Evolutionary conservation across 2,797 vertebrate species (phyloP).

Genomic region (Microhierax caerulescens): DNA sequence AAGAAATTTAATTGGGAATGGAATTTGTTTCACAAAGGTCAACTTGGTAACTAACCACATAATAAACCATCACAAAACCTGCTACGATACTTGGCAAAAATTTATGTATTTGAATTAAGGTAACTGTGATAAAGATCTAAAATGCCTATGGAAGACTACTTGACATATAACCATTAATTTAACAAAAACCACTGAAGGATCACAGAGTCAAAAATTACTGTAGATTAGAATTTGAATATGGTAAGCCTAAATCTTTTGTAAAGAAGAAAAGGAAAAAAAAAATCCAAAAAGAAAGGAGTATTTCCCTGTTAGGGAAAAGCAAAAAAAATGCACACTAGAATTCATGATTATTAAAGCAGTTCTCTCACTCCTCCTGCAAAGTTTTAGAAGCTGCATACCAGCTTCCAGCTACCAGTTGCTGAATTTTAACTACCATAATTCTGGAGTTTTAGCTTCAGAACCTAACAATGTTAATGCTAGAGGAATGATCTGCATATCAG

Average conservation of each 20-base stretch:
- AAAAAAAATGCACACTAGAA: neutral
- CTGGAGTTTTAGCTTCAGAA: neutral
- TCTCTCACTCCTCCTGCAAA: neutral
- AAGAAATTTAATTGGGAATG: neutral
- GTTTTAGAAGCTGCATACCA: neutral
- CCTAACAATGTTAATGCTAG: neutral
- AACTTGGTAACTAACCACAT: neutral
- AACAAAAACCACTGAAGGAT: neutral
- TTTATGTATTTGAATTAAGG: neutral
- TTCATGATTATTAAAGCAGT: neutral
- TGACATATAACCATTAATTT: neutral
- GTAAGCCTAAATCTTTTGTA: neutral
- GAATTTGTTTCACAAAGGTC: neutral
- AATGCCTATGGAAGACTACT: neutral
- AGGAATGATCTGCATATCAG: neutral
- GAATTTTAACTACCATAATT: neutral
- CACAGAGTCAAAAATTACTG: neutral
- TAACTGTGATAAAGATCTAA: slow-evolving; percentile 17
- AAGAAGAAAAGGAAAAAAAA: neutral
- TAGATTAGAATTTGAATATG: neutral
- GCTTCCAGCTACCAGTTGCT: neutral
- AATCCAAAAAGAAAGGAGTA: neutral
- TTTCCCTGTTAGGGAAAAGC: neutral
- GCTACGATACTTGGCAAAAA: neutral
- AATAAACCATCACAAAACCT: neutral